These are phyloP conservation scores for Dicrurus megarhynchus DNA, from an alignment of 2,113 vertebrate genomes.

Conservation along the genomic window DNA sequence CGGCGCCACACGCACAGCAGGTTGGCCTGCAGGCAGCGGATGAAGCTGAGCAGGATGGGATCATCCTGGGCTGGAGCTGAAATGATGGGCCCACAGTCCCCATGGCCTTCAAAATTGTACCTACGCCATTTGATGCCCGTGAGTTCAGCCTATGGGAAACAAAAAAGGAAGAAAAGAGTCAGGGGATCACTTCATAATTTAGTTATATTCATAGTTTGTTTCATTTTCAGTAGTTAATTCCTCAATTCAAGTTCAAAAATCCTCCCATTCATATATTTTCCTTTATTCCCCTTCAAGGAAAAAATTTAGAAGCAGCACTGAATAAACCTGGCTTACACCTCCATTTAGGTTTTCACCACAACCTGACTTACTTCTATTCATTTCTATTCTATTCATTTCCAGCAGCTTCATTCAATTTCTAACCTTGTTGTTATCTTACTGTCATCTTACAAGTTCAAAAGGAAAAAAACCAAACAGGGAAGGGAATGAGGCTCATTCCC, in stretches of 20 bases:
- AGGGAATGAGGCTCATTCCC: not conserved
- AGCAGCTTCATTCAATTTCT: not conserved
- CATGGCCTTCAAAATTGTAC: slow-evolving; percentile 92
- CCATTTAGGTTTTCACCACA: not conserved
- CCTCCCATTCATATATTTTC: not conserved
- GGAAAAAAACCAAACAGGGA: not conserved
- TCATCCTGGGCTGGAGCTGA: slow-evolving; percentile 97
- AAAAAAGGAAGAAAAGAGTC: not conserved
- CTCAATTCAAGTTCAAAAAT: not conserved
- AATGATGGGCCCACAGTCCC: slow-evolving; percentile 96
- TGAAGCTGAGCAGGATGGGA: slow-evolving; percentile 96
- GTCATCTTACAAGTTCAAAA: not conserved
- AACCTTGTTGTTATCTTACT: not conserved
- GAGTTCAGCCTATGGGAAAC: slow-evolving; percentile 84
- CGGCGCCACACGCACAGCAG: slow-evolving; percentile 96
- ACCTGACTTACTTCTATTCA: not conserved
- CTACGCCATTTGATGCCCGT: slow-evolving; percentile 99
- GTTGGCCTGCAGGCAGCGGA: slow-evolving; percentile 95
- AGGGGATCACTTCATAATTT: not conserved
- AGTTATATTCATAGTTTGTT: not conserved
- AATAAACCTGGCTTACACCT: not conserved
- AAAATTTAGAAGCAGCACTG: not conserved
- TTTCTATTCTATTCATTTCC: not conserved
- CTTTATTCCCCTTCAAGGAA: not conserved
- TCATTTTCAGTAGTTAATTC: not conserved